A percentile compares a stretch with the other conserved stretches of the same genome.
These are phyloP conservation scores for Dolichomitus sp. DNA, from an alignment of 2,888 invertebrate genomes.

Conservation along the genomic window DNA sequence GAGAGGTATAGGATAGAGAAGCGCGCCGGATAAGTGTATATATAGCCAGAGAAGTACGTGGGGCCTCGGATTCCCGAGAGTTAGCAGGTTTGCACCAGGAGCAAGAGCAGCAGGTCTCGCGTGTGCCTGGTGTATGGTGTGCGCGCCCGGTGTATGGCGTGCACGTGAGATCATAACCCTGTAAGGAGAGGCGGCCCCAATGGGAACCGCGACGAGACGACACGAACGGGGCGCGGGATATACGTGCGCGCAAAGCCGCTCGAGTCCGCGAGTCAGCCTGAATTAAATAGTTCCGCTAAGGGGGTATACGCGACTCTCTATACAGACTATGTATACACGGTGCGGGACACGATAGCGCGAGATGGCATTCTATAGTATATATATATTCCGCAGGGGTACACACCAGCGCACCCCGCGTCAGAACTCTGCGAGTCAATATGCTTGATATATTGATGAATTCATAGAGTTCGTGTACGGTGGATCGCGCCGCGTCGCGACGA, in stretches of 20 bases:
- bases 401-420: constrained; percentile 42
- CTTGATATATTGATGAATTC: constrained; percentile 76
- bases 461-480: constrained; percentile 72
- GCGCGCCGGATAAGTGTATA: constrained; percentile 21
- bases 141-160: constrained; percentile 65
- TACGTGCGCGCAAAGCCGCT: constrained; percentile 22
- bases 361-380: constrained; percentile 22
- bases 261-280: constrained; percentile 61
- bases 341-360: constrained; percentile 60
- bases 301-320: constrained; percentile 44
- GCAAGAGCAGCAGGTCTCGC: constrained; percentile 60
- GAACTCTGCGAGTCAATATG: constrained; percentile 69
- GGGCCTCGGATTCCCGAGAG: constrained; percentile 57
- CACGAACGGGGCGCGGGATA: constrained; percentile 33
- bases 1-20: constrained; percentile 47
- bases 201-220: constrained; percentile 64
- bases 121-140: constrained; percentile 54
- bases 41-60: constrained; percentile 12
- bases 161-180: constrained; percentile 73
- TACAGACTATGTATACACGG: constrained; percentile 47
- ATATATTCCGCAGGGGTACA: constrained; percentile 37
- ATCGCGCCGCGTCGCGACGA: constrained; percentile 58
- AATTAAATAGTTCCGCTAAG: constrained; percentile 75
- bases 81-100: constrained; percentile 51
- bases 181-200: constrained; percentile 70